Base-by-base conservation (phyloP, 2,113 vertebrate species). In the Atractosteus spatula region DNA sequence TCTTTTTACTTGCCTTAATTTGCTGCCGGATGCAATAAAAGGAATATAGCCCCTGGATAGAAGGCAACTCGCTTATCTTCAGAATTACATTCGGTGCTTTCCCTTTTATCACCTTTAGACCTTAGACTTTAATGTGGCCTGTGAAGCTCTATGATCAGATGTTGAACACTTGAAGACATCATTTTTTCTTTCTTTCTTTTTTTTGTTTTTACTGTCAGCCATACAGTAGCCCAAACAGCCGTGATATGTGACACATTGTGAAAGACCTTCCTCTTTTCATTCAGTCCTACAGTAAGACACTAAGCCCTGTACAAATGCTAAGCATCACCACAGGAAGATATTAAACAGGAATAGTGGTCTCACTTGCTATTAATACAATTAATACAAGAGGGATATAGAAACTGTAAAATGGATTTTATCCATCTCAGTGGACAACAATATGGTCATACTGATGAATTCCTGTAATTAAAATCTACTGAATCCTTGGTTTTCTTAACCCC, bases 1-100 rank as follows among this genome's bases (percentile, higher is more conserved):
- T 80, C 72, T 74, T 66, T 83, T 80, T 88, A 82, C 79, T 78
- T 81, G 84, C 89, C 91, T 93, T 94, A 94, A 95, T 95, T 94
- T 88, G 84, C 91, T 92, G 93, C 91, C 90, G 92, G 89, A 92
- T 77, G 82, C 80, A 89, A 90, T 92, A 91, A 91, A 91, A 86
- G 76, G 80, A 66, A 86, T 85, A 86, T 80, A 85, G 87, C 88
- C 85, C 83, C 85, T 88, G 91, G 91, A 92, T 84, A 92, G 78
- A 63, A 86, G 81, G 84, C 79, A 78, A 85, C 86, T 90, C 87
- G 92, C 89, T 93, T 93, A 89, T 86, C 82, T 86, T 80, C 81
- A 80, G 81, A 85, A 89, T 89, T 86, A 90, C 87, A 90, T 88
- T 91, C 82, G 85, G 81, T 78, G 79, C 81, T 81, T 76, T 79